A percentile compares a stretch with the other conserved stretches of the same genome.
phyloP scores from a whole-genome alignment of 2,113 vertebrate genomes.

The Climacteris rufus region DNA sequence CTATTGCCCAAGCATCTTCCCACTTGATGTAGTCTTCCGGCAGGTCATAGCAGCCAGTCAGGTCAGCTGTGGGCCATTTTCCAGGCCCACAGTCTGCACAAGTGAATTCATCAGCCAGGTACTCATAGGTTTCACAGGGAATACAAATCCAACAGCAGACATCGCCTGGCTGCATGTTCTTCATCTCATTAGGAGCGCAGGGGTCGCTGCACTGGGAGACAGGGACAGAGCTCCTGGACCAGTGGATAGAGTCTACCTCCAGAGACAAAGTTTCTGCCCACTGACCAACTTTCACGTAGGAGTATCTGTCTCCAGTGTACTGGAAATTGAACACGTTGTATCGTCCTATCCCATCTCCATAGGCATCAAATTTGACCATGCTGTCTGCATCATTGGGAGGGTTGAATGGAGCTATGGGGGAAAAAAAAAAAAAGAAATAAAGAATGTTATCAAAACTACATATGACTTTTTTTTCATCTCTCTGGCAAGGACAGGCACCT shows the following conservation, averaged over 20 bases:
- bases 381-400: slow-evolving; percentile 83
- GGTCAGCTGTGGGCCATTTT: slow-evolving; percentile 90
- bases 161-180: slow-evolving; percentile 98
- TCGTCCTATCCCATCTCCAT: slow-evolving; percentile 90
- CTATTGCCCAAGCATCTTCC: slow-evolving; percentile 98
- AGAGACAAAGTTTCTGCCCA: slow-evolving; percentile 92
- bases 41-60: slow-evolving; percentile 89
- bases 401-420: slow-evolving; percentile 86
- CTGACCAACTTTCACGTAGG: slow-evolving; percentile 91
- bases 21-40: slow-evolving; percentile 98
- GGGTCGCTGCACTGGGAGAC: slow-evolving; percentile 97
- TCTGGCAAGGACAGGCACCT: neutral
- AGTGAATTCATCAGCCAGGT: slow-evolving; percentile 94
- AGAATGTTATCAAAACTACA: neutral
- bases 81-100: slow-evolving; percentile 89
- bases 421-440: neutral
- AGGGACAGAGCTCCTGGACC: slow-evolving; percentile 85
- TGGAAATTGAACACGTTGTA: slow-evolving; percentile 99
- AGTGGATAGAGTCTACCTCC: slow-evolving; percentile 85
- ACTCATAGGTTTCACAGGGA: slow-evolving; percentile 91
- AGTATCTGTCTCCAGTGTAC: slow-evolving; percentile 79
- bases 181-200: slow-evolving; percentile 96
- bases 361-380: slow-evolving; percentile 92
- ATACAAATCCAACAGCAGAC: slow-evolving; percentile 99
- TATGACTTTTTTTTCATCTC: neutral